These are phyloP conservation scores for Chironomus striatipennis DNA, from an alignment of 1,140 invertebrate species.

Conservation along the genomic window DNA sequence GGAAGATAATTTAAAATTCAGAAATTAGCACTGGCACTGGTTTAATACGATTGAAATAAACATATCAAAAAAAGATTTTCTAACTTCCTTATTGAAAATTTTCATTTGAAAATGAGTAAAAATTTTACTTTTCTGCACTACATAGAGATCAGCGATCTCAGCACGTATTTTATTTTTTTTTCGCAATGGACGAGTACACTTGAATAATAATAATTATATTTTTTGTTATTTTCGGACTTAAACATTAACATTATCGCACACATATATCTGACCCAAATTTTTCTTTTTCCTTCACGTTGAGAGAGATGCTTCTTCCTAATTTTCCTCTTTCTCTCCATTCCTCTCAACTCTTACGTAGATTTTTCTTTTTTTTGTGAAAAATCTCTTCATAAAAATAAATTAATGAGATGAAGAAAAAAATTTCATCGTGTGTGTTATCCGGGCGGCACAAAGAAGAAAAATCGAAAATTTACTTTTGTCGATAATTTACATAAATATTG, in stretches of 20 bases:
- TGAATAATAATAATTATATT: no score
- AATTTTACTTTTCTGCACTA: neutral
- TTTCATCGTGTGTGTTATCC: constrained; percentile 11
- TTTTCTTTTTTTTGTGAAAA: neutral
- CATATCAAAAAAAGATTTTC: neutral
- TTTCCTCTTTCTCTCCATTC: neutral
- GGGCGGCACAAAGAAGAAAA: neutral
- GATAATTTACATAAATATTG: neutral
- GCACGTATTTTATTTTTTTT: neutral
- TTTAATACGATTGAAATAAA: neutral
- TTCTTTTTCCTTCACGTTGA: neutral
- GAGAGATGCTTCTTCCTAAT: neutral
- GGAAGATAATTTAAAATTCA: neutral
- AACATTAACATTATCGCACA: neutral
- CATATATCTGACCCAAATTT: neutral
- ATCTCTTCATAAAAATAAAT: neutral
- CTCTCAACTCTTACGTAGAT: neutral
- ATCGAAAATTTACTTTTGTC: neutral
- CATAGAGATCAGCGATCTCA: neutral
- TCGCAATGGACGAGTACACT: no score
- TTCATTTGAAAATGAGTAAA: neutral
- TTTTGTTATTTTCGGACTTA: neutral
- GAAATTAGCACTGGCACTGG: neutral
- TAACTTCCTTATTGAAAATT: neutral
- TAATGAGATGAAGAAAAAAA: neutral